Percentiles rank a stretch among this genome's conserved stretches.
These are phyloP conservation scores for Acanthopleura granulata DNA, from an alignment of 2,888 invertebrate genomes.

Conservation along the genomic window DNA sequence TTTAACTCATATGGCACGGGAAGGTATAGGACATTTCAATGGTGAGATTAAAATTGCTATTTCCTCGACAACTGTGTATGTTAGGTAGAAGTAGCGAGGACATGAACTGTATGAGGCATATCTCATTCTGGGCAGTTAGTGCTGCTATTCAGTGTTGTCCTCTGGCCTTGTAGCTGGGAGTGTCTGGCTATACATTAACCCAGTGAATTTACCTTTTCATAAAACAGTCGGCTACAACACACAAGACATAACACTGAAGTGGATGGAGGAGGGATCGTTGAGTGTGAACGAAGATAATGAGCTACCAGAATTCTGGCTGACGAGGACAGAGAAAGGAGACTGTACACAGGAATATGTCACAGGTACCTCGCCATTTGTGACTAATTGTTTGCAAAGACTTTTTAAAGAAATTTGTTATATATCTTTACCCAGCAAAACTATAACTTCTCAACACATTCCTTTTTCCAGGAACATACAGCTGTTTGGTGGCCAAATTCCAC, in stretches of 20 bases:
- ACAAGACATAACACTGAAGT: not conserved
- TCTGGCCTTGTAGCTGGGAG: no score
- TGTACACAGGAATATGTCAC: constrained; percentile 4
- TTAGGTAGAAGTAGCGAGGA: no score
- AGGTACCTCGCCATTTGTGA: not conserved
- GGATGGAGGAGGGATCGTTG: not conserved
- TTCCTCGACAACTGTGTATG: no score
- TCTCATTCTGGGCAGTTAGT: no score
- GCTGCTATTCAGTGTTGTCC: no score
- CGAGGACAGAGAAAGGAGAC: constrained; percentile 2
- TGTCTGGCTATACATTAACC: no score
- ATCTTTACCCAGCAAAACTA: not conserved
- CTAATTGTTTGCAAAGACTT: no score
- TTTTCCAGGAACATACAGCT: constrained; percentile 19
- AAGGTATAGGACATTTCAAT: no score
- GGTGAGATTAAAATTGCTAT: no score
- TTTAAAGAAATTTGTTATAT: no score
- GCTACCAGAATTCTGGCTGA: not conserved
- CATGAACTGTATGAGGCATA: no score
- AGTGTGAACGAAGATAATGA: not conserved
- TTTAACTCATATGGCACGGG: no score
- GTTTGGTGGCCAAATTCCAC: constrained; percentile 1
- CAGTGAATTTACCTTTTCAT: not conserved
- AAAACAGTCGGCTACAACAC: not conserved
- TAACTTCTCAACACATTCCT: not conserved